Conservation (phyloP, 2,797 vertebrate species). For the Nyctalus aviator region DNA sequence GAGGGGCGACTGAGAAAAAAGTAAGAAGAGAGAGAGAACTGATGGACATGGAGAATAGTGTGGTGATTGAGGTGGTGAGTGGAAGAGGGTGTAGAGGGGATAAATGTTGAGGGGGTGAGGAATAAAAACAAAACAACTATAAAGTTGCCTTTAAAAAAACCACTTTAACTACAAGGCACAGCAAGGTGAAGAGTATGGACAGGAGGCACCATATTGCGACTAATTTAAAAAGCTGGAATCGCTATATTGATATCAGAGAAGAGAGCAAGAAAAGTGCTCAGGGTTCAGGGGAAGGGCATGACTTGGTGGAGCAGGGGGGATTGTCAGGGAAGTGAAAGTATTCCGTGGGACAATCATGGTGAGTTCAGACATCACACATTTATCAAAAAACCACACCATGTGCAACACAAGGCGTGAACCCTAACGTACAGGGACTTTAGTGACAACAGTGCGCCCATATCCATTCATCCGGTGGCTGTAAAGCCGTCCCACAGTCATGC, state of each 20-base stretch:
- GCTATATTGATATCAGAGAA: not conserved
- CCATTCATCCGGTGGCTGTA: too few relatives aligned
- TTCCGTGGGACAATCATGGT: not conserved
- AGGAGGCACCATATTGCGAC: not conserved
- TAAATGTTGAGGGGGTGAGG: not conserved
- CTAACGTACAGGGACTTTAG: not conserved
- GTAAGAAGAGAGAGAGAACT: not conserved
- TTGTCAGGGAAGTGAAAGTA: too few relatives aligned
- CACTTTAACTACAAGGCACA: not conserved
- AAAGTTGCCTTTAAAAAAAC: not conserved
- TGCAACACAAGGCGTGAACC: not conserved
- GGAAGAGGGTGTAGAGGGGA: not conserved
- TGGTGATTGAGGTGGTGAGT: not conserved
- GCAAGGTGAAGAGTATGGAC: not conserved
- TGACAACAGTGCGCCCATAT: not conserved
- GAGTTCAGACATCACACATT: not conserved
- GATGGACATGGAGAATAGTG: not conserved
- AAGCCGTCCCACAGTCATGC: accelerated
- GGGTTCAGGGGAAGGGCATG: not conserved
- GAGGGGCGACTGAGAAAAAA: not conserved
- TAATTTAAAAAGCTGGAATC: not conserved
- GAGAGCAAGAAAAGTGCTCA: not conserved
- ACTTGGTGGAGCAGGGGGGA: not conserved
- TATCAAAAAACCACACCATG: not conserved
- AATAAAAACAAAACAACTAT: not conserved